Percentiles rank a stretch among this genome's conserved stretches.
phyloP scores from a whole-genome alignment of 2,113 vertebrate species.

The Microcebus jonahi region DNA sequence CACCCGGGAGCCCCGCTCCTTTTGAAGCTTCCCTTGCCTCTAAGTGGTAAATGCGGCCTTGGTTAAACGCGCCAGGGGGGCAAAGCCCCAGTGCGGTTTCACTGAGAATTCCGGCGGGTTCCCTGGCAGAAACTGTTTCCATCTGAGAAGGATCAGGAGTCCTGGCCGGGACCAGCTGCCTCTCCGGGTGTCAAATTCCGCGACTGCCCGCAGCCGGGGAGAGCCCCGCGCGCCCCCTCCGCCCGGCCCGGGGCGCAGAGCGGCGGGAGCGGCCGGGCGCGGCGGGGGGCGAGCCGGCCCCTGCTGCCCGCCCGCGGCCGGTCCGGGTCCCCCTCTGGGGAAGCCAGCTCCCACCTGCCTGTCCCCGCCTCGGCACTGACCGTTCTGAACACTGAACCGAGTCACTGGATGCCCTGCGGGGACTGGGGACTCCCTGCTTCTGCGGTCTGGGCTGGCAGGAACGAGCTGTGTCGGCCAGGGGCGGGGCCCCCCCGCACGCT shows the following conservation, averaged over 20 bases:
- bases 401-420: not conserved
- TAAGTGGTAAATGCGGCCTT: slow-evolving; percentile 55
- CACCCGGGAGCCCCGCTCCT: slow-evolving; percentile 6
- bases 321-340: not conserved
- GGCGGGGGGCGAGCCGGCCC: not conserved
- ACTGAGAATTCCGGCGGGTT: slow-evolving; percentile 51
- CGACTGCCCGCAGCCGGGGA: not conserved
- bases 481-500: not conserved
- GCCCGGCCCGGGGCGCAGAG: rapidly evolving
- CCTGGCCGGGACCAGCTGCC: slow-evolving; percentile 41
- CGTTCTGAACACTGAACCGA: not conserved
- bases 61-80: slow-evolving; percentile 39
- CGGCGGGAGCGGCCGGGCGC: not conserved
- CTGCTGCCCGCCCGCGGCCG: not conserved
- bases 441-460: not conserved
- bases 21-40: slow-evolving; percentile 40
- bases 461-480: not conserved
- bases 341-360: not conserved
- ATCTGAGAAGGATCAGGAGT: slow-evolving; percentile 57
- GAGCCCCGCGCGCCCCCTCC: not conserved
- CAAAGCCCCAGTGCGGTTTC: slow-evolving; percentile 8
- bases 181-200: slow-evolving; percentile 24
- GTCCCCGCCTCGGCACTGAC: not conserved
- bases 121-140: slow-evolving; percentile 67
- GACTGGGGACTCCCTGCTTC: slow-evolving; percentile 64